These are phyloP conservation scores for Rhingia rostrata DNA, from an alignment of 2,888 invertebrate species.

Conservation along the genomic window DNA sequence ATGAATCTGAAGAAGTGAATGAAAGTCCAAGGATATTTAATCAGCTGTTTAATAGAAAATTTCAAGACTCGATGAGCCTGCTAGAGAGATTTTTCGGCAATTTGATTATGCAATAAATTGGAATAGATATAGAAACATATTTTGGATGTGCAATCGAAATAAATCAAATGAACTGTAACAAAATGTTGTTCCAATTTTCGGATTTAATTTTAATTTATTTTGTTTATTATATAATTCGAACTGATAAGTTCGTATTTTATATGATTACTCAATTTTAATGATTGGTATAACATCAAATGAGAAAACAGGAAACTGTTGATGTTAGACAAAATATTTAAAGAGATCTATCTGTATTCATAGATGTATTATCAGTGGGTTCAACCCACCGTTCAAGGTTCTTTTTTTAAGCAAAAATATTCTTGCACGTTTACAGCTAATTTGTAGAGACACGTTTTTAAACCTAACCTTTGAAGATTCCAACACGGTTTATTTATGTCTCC, in stretches of 20 bases:
- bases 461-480: no score
- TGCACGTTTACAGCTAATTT: no score
- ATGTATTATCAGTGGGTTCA: no score
- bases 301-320: not conserved
- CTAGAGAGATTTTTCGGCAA: conserved; percentile 54
- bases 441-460: no score
- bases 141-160: not conserved
- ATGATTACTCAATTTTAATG: not conserved
- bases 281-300: not conserved
- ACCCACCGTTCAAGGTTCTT: no score
- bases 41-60: conserved; percentile 21
- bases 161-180: not conserved
- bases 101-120: conserved; percentile 18
- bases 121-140: not conserved
- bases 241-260: not conserved
- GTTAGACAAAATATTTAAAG: no score
- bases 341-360: no score
- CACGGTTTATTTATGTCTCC: no score
- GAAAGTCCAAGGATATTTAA: conserved; percentile 7
- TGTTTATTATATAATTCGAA: not conserved
- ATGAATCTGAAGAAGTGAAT: conserved; percentile 26
- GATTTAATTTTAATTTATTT: not conserved
- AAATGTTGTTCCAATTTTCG: not conserved
- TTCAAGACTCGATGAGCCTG: conserved; percentile 46
- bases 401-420: no score